Evolutionary conservation across 2,797 vertebrate genomes (phyloP), one percentile per base, ranked within the genome.

Genomic region (Pelochelys cantorii): DNA sequence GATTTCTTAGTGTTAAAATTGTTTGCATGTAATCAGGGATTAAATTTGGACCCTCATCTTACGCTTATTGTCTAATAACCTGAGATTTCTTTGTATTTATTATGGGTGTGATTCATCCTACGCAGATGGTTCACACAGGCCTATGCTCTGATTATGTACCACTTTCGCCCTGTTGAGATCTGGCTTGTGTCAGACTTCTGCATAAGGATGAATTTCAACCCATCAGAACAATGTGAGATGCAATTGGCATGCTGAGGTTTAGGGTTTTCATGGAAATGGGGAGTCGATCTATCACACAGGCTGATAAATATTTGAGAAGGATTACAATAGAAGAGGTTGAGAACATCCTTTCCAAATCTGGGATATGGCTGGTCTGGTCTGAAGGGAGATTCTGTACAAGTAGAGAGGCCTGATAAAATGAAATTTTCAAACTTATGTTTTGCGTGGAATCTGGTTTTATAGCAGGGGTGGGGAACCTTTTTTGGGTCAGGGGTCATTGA

Each of bases 211-310:
- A 55, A 54, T 93, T 94, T 93, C 80, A 55, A 83, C 79, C 79
- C 3, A 0, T 23, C 60, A 81, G 79, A 78, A 86, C 20, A 60
- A 65, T 87, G 42, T 1, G 4, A 93, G 89, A 94, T 34, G 84
- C 71, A 93, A 87, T 93, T 90, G 94, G 90, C 93, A 84, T 55
- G 89, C 86, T 93, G 91, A 79, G 93, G 93, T 59, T 87, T 60
- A 71, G 48, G 83, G 22, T 81, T 95, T 92, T 78, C 83, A 48
- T 12, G 53, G 48, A 20, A 34, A 18, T 54, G 27, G 65, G 57
- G 65, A 59, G 74, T 56, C 86, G 87, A 71, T 90, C 84, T 93
- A 79, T 31, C 94, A 14, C 78, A 91, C 84, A 85, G 80, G 86
- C 77, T 92, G 81, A 94, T 79, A 89, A 90, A 93, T 74, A 85